Conservation (phyloP, 1,140 invertebrate species). For the Chionoecetes opilio region DNA sequence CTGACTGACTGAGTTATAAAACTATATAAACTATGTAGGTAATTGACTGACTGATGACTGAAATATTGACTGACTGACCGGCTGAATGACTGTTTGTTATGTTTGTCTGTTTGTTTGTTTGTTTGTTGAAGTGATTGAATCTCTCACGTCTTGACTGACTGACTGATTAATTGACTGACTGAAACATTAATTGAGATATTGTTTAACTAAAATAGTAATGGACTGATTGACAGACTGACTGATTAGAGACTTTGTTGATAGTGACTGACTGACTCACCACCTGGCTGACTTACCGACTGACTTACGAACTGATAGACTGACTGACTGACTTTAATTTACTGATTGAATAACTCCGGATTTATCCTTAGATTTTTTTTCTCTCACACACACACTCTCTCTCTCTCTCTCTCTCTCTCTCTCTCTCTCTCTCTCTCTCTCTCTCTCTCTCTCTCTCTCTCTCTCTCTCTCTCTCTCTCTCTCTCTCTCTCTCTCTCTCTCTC, state of each 20-base stretch:
- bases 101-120: neutral
- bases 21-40: neutral
- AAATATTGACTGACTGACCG: neutral
- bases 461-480: constrained; percentile 1
- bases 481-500: too few relatives aligned
- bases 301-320: too few relatives aligned
- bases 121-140: neutral
- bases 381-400: neutral
- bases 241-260: too few relatives aligned
- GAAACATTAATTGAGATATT: neutral
- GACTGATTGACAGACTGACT: neutral
- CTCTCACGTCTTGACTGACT: neutral
- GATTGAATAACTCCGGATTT: neutral
- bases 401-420: neutral
- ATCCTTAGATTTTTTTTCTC: too few relatives aligned
- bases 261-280: too few relatives aligned
- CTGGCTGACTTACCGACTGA: too few relatives aligned
- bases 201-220: neutral
- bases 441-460: constrained; percentile 27
- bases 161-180: neutral
- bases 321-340: neutral
- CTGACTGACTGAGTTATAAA: neutral
- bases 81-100: neutral
- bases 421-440: constrained; percentile 27
- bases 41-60: neutral